phyloP scores from a whole-genome alignment of 2,888 invertebrate species.

The Willowsia nigromaculata region DNA sequence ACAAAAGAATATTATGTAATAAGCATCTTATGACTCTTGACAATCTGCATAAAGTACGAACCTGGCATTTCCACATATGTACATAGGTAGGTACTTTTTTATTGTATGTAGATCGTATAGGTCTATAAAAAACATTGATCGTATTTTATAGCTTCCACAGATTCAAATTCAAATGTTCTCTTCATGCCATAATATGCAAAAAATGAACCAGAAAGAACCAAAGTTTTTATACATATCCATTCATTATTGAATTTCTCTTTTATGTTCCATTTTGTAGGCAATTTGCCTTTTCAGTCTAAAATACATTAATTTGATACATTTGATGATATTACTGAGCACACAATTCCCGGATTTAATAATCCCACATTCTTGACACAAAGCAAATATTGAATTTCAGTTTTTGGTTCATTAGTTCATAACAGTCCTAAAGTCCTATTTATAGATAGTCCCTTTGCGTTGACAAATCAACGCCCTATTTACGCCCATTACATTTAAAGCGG shows the following conservation, averaged over 20 bases:
- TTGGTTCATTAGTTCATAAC: neutral
- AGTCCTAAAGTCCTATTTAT: neutral
- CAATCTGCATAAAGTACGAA: neutral
- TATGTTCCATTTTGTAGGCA: no score
- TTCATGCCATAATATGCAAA: no score
- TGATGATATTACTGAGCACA: no score
- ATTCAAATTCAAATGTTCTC: neutral
- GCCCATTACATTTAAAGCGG: constrained; percentile 14
- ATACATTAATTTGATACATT: no score
- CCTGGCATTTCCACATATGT: neutral
- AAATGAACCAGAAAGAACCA: no score
- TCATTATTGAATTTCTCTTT: no score
- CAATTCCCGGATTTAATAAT: no score
- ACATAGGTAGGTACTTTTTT: neutral
- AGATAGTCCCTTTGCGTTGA: neutral
- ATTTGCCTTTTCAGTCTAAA: no score
- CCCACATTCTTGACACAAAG: no score
- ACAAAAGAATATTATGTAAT: constrained; percentile 3
- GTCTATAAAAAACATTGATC: neutral
- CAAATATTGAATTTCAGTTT: neutral
- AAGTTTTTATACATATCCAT: no score
- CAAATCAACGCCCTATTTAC: neutral
- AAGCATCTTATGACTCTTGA: neutral
- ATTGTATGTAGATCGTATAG: neutral
- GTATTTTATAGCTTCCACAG: neutral